phyloP scores from a whole-genome alignment of 1,140 invertebrate genomes.

The Procambarus clarkii region DNA sequence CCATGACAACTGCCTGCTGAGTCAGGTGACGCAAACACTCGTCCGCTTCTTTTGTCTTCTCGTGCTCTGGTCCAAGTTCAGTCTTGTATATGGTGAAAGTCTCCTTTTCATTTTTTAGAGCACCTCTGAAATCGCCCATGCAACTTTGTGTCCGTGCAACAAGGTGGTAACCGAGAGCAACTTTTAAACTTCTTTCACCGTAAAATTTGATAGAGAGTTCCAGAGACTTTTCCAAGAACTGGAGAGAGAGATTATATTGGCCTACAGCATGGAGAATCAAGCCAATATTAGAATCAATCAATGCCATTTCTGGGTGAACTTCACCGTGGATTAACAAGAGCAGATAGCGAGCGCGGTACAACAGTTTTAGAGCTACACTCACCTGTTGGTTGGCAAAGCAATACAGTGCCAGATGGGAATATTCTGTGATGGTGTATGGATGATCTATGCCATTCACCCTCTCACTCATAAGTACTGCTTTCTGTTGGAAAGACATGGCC shows the following conservation, averaged over 20 bases:
- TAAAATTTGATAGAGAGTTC: slow-evolving; percentile 91
- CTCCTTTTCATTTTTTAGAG: slow-evolving; percentile 96
- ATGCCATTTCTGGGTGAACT: slow-evolving; percentile 97
- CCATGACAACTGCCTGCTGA: slow-evolving; percentile 96
- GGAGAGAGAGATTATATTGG: slow-evolving; percentile 95
- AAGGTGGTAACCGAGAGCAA: slow-evolving; percentile 95
- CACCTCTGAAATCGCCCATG: slow-evolving; percentile 86
- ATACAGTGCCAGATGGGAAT: slow-evolving; percentile 96
- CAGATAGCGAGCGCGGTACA: slow-evolving; percentile 96
- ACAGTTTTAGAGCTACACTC: slow-evolving; percentile 92
- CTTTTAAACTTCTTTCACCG: slow-evolving; percentile 93
- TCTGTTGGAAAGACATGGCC: slow-evolving; percentile 97
- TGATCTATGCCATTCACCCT: slow-evolving; percentile 98
- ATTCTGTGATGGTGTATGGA: slow-evolving; percentile 98
- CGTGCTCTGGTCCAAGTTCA: slow-evolving; percentile 94
- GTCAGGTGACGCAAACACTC: slow-evolving; percentile 96
- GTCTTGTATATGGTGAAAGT: slow-evolving; percentile 96
- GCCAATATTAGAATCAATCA: slow-evolving; percentile 97
- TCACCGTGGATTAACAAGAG: slow-evolving; percentile 94
- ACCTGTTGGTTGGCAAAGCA: slow-evolving; percentile 98
- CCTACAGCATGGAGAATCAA: slow-evolving; percentile 97
- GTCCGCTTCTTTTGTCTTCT: slow-evolving; percentile 97
- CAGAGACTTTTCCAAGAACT: slow-evolving; percentile 95
- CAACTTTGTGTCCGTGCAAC: slow-evolving; percentile 97
- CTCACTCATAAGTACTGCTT: slow-evolving; percentile 98